These are phyloP conservation scores for Drosophila rhopaloa DNA, from an alignment of 1,140 invertebrate genomes.

Conservation along the genomic window DNA sequence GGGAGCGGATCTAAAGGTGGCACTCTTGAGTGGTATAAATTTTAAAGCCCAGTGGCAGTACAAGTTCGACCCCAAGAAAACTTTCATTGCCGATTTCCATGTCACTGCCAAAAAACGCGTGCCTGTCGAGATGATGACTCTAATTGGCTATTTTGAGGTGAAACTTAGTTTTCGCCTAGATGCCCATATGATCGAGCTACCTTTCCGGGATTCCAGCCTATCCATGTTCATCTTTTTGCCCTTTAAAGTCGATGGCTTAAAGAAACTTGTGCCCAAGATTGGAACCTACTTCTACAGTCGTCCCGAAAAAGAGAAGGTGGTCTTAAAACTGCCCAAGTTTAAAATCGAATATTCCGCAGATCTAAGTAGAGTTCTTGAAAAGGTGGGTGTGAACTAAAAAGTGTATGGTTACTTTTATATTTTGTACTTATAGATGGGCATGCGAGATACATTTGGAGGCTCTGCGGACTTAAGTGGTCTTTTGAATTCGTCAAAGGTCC, in stretches of 20 bases:
- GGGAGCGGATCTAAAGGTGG: constrained; percentile 43
- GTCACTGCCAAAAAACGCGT: constrained; percentile 34
- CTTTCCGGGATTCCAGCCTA: constrained; percentile 82
- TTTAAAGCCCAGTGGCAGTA: constrained; percentile 85
- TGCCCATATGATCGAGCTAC: constrained; percentile 56
- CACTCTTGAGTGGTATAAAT: constrained; percentile 88
- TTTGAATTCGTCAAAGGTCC: constrained; percentile 67
- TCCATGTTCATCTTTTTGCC: constrained; percentile 87
- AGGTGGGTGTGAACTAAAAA: constrained; percentile 71
- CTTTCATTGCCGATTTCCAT: neutral
- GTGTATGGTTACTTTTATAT: neutral
- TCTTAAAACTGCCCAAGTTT: constrained; percentile 88
- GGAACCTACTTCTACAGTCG: constrained; percentile 64
- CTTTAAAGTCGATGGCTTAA: constrained; percentile 85
- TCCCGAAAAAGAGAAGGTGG: constrained; percentile 67
- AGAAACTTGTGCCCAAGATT: constrained; percentile 84
- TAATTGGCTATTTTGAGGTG: constrained; percentile 61
- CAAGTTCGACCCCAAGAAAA: constrained; percentile 18
- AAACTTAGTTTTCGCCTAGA: constrained; percentile 39
- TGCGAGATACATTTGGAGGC: constrained; percentile 86
- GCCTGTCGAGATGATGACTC: constrained; percentile 86
- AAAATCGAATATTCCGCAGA: constrained; percentile 86
- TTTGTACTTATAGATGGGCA: constrained; percentile 85
- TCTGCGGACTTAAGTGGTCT: constrained; percentile 87
- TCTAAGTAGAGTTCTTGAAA: constrained; percentile 84